Percentiles rank a stretch among this genome's conserved stretches.
phyloP scores from a whole-genome alignment of 2,888 invertebrate species.

The Melanostoma mellinum region DNA sequence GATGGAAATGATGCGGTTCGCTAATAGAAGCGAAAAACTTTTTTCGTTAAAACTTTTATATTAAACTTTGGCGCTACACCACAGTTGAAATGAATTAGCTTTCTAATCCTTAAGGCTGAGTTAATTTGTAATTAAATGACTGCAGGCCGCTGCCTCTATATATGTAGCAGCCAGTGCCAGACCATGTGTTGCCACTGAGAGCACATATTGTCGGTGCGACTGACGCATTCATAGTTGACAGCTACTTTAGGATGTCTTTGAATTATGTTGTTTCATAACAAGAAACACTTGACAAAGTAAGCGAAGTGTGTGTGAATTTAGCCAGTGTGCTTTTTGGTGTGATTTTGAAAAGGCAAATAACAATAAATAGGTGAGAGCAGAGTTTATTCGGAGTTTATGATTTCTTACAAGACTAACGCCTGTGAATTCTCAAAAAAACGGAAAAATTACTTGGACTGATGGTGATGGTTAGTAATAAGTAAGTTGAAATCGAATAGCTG shows the following conservation, averaged over 20 bases:
- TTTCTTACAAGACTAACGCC: no score
- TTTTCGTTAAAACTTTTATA: slow-evolving; percentile 73
- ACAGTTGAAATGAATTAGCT: slow-evolving; percentile 67
- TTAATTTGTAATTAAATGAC: slow-evolving; percentile 74
- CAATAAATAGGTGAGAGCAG: no score
- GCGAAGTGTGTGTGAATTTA: background rate
- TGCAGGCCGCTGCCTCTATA: slow-evolving; percentile 40
- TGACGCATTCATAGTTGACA: slow-evolving; percentile 50
- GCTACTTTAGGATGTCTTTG: slow-evolving; percentile 60
- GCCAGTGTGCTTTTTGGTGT: background rate
- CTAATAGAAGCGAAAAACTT: slow-evolving; percentile 68
- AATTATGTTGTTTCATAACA: slow-evolving; percentile 52
- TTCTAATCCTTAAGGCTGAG: slow-evolving; percentile 63
- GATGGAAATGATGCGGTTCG: slow-evolving; percentile 70
- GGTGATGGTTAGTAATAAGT: no score
- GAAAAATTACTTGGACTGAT: no score
- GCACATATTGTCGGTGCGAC: slow-evolving; percentile 33
- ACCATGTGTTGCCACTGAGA: slow-evolving; percentile 68
- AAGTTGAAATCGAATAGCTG: no score
- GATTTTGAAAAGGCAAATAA: background rate
- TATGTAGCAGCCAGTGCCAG: background rate
- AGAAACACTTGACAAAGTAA: slow-evolving; percentile 52
- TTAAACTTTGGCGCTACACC: slow-evolving; percentile 58
- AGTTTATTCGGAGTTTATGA: no score
- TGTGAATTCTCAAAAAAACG: no score